phyloP scores from a whole-genome alignment of 1,140 invertebrate genomes.

The Drosophila navojoa region DNA sequence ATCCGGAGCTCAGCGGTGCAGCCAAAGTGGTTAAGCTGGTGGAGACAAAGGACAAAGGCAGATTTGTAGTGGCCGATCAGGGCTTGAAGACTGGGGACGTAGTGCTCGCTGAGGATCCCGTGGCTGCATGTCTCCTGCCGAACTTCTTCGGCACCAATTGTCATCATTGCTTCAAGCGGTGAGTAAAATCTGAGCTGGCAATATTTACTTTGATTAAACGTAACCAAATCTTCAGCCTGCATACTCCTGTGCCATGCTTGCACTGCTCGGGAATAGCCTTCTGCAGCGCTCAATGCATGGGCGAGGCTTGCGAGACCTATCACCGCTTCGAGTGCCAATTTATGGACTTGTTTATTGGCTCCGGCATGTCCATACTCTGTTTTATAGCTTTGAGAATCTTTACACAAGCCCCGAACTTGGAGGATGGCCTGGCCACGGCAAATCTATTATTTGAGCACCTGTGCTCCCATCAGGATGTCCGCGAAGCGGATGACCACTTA shows the following conservation, averaged over 20 bases:
- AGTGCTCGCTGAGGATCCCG: slow-evolving; percentile 89
- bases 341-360: slow-evolving; percentile 89
- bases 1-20: slow-evolving; percentile 77
- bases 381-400: slow-evolving; percentile 90
- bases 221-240: slow-evolving; percentile 83
- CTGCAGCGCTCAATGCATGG: slow-evolving; percentile 89
- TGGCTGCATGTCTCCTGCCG: slow-evolving; percentile 89
- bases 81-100: slow-evolving; percentile 87
- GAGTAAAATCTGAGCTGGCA: background rate
- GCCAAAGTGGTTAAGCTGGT: slow-evolving; percentile 84
- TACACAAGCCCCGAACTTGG: slow-evolving; percentile 85
- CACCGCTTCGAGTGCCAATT: slow-evolving; percentile 93
- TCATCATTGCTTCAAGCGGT: slow-evolving; percentile 92
- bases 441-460: slow-evolving; percentile 85
- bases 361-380: slow-evolving; percentile 91
- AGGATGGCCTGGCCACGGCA: slow-evolving; percentile 81
- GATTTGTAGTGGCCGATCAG: slow-evolving; percentile 86
- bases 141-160: slow-evolving; percentile 91
- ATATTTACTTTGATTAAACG: background rate
- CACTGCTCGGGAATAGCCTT: slow-evolving; percentile 91
- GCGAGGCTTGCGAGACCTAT: slow-evolving; percentile 88
- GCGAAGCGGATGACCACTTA: slow-evolving; percentile 89
- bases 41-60: slow-evolving; percentile 84
- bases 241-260: slow-evolving; percentile 89
- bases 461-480: slow-evolving; percentile 87